Conservation (phyloP, 2,113 vertebrate species). For the Clinocottus analis region DNA sequence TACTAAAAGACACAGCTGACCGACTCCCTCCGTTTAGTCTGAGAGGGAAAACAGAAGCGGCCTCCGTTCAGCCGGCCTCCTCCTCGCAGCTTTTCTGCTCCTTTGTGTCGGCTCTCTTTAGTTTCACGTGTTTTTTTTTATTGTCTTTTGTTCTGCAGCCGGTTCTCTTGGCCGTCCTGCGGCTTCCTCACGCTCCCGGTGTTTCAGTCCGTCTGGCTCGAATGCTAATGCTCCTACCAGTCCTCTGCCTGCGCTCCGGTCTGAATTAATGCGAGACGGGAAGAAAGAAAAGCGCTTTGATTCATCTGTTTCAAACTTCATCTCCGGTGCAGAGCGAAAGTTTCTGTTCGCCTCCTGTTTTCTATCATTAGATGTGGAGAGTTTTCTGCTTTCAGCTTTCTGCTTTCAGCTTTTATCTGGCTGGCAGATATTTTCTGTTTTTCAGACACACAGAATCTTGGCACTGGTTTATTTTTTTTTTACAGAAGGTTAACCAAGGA, state of each 20-base stretch:
- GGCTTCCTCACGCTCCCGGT: not conserved
- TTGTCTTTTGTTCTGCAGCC: slow-evolving; percentile 7
- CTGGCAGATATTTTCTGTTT: not conserved
- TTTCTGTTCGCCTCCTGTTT: too few relatives aligned
- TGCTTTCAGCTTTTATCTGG: not conserved
- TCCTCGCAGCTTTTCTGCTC: slow-evolving; percentile 12
- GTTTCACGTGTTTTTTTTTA: slow-evolving; percentile 3
- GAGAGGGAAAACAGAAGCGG: not conserved
- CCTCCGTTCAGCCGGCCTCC: not conserved
- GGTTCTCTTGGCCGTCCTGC: slow-evolving; percentile 4
- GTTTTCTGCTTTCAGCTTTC: not conserved
- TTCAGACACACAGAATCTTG: slow-evolving; percentile 2
- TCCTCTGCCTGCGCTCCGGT: not conserved
- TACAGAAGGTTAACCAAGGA: slow-evolving; percentile 29
- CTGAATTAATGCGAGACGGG: slow-evolving; percentile 18
- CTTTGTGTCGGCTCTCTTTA: slow-evolving; percentile 18
- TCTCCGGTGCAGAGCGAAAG: not conserved
- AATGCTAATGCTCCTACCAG: slow-evolving; percentile 51
- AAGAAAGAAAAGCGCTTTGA: slow-evolving; percentile 38
- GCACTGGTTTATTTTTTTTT: not conserved
- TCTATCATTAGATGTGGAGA: not conserved
- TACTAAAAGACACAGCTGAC: not conserved
- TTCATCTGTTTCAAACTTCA: not conserved
- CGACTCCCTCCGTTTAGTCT: not conserved
- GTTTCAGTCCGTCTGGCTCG: slow-evolving; percentile 29